These are phyloP conservation scores for Omphaloscelis lunosa DNA, from an alignment of 2,888 invertebrate genomes.

Conservation along the genomic window DNA sequence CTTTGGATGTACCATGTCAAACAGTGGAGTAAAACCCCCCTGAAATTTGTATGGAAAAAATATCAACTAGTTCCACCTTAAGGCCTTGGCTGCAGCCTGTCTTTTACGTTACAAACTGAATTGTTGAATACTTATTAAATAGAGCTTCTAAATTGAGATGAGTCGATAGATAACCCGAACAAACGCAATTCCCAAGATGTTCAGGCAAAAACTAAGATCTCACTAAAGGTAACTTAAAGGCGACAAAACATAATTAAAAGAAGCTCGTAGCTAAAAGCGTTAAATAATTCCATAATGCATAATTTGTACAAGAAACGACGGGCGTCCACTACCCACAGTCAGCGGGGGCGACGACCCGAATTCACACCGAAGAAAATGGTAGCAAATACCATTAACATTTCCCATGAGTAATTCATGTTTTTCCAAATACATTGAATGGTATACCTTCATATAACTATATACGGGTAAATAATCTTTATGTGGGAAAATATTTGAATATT, in stretches of 20 bases:
- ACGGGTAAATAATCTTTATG: constrained; percentile 44
- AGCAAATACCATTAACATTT: constrained; percentile 79
- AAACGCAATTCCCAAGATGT: background rate
- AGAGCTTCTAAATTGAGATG: background rate
- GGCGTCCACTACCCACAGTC: constrained; percentile 18
- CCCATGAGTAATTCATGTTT: constrained; percentile 80
- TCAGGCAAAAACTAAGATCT: background rate
- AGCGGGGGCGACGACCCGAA: constrained; percentile 70
- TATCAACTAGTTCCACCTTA: no score
- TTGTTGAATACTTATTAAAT: background rate
- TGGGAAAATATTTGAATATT: constrained; percentile 31
- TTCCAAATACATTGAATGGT: constrained; percentile 72
- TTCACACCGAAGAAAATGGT: constrained; percentile 75
- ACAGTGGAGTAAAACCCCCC: no score
- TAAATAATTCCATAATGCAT: constrained; percentile 52
- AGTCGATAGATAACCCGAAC: background rate
- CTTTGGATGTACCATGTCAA: no score
- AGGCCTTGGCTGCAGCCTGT: background rate
- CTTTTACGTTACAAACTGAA: background rate
- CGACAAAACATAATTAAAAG: constrained; percentile 14
- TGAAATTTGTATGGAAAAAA: no score
- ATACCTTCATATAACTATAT: constrained; percentile 46
- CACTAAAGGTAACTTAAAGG: background rate
- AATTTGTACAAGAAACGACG: constrained; percentile 38
- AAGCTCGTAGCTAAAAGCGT: constrained; percentile 7